Conservation (phyloP, 2,113 vertebrate genomes). For the Scalopus aquaticus region DNA sequence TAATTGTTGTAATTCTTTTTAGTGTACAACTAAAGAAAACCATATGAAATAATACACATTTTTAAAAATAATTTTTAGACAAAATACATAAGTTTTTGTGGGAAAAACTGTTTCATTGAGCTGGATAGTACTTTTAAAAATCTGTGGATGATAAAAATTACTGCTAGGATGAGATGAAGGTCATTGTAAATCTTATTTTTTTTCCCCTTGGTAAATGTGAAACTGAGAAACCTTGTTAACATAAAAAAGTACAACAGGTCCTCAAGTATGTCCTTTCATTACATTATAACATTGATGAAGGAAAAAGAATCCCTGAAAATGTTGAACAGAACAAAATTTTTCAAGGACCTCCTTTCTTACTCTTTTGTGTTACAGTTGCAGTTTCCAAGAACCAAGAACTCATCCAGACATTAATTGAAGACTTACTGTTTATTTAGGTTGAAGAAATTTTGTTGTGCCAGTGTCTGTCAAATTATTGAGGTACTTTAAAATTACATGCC, state of each 20-base stretch:
- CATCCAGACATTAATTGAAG: not conserved
- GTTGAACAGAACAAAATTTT: not conserved
- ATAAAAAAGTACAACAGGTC: not conserved
- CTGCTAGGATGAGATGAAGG: not conserved
- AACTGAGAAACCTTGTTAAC: not conserved
- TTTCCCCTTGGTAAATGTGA: not conserved
- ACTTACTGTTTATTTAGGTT: not conserved
- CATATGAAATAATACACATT: not conserved
- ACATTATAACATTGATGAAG: not conserved
- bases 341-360: not conserved
- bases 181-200: not conserved
- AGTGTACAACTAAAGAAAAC: not conserved
- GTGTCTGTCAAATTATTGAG: not conserved
- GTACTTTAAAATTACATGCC: not conserved
- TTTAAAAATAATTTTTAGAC: not conserved
- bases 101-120: not conserved
- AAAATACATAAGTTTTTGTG: not conserved
- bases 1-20: constrained; percentile 22
- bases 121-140: not conserved
- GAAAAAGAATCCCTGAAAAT: not conserved
- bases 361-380: not conserved
- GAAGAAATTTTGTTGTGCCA: not conserved
- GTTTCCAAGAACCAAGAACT: not conserved
- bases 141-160: not conserved
- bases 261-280: not conserved